These are phyloP conservation scores for Nephotettix cincticeps DNA, from an alignment of 1,140 invertebrate species.

Conservation along the genomic window DNA sequence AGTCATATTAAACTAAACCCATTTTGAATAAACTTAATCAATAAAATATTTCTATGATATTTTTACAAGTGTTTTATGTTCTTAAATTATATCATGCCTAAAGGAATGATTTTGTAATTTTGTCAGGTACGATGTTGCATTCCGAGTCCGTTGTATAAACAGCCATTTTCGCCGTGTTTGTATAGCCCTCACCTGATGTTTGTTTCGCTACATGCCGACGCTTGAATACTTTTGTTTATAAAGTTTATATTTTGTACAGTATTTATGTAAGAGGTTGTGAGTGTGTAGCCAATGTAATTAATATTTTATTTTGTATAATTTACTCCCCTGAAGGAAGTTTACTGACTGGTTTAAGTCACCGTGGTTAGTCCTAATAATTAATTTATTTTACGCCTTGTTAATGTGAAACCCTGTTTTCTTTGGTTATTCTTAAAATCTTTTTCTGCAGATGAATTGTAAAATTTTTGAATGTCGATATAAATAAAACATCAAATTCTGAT, in stretches of 20 bases:
- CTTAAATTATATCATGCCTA: no score
- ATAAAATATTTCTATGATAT: no score
- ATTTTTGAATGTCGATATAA: constrained; percentile 28
- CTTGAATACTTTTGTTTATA: background rate
- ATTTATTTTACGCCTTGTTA: constrained; percentile 5
- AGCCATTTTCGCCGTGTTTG: background rate
- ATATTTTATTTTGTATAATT: background rate
- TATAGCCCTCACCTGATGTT: background rate
- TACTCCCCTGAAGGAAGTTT: background rate
- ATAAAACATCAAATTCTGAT: constrained; percentile 10
- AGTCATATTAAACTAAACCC: no score
- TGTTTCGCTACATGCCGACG: background rate
- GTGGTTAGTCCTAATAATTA: background rate
- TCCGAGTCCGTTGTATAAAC: background rate
- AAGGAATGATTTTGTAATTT: no score
- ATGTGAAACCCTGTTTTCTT: background rate
- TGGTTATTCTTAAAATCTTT: background rate
- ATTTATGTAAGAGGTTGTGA: constrained; percentile 29
- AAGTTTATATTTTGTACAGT: constrained; percentile 27
- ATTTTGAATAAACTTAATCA: no score
- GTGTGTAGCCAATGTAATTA: constrained; percentile 18
- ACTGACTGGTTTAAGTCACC: background rate
- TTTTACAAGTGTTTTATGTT: no score
- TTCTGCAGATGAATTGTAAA: constrained; percentile 16
- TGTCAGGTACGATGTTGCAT: no score